Conservation (phyloP, 2,888 invertebrate genomes). For the Smittia sp. region DNA sequence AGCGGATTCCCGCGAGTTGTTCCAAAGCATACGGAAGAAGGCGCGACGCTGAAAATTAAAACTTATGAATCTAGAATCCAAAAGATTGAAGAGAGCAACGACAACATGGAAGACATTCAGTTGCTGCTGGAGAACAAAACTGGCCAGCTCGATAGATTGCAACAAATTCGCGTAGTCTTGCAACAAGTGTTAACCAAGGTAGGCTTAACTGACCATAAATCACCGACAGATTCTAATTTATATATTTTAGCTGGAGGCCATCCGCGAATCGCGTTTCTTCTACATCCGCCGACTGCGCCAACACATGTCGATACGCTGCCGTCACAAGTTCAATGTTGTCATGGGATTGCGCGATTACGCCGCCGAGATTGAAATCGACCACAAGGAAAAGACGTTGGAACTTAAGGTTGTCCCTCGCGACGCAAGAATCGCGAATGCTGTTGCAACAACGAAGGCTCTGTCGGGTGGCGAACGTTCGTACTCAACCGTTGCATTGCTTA, state of each 20-base stretch:
- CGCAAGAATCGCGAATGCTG: constrained; percentile 52
- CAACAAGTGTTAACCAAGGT: constrained; percentile 54
- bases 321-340: constrained; percentile 51
- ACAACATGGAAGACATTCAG: constrained; percentile 46
- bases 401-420: constrained; percentile 59
- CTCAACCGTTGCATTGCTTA: constrained; percentile 90
- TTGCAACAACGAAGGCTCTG: constrained; percentile 63
- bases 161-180: constrained; percentile 51
- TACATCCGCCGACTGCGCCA: constrained; percentile 54
- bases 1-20: constrained; percentile 48
- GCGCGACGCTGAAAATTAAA: constrained; percentile 50
- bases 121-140: constrained; percentile 54
- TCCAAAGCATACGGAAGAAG: constrained; percentile 51
- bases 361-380: constrained; percentile 50
- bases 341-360: constrained; percentile 48
- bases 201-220: constrained; percentile 43
- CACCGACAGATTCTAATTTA: not conserved
- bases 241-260: constrained; percentile 50
- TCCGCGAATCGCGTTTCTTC: constrained; percentile 52
- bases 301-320: constrained; percentile 54
- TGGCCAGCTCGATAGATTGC: constrained; percentile 52
- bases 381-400: constrained; percentile 54
- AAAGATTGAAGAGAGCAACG: constrained; percentile 47
- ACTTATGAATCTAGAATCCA: constrained; percentile 47
- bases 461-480: constrained; percentile 96